These are phyloP conservation scores for Gortyna flavago DNA, from an alignment of 2,888 invertebrate genomes.

Conservation along the genomic window DNA sequence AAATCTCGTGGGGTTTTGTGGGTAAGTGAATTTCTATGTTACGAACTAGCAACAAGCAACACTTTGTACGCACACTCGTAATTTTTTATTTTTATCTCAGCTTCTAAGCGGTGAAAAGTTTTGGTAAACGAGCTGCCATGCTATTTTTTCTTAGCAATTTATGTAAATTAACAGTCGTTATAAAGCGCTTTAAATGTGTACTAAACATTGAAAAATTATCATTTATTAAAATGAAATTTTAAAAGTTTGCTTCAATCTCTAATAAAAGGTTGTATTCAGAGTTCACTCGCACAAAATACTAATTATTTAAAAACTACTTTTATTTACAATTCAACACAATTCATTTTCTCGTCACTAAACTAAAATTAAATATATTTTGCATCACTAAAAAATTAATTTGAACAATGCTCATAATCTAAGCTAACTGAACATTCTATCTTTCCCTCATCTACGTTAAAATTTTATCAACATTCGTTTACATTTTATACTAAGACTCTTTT, in stretches of 20 bases:
- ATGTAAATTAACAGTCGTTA: neutral
- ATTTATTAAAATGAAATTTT: neutral
- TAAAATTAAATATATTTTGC: conserved; percentile 26
- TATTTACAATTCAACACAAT: conserved; percentile 51
- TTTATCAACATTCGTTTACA: too few species aligned
- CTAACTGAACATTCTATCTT: conserved; percentile 27
- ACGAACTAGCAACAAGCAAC: neutral
- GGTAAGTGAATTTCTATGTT: conserved; percentile 40
- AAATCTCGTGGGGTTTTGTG: conserved; percentile 27
- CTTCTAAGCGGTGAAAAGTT: neutral
- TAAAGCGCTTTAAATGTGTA: neutral
- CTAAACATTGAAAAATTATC: conserved; percentile 2
- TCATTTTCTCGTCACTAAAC: neutral
- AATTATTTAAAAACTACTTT: conserved; percentile 33
- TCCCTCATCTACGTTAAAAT: conserved; percentile 13
- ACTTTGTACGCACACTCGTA: conserved; percentile 7
- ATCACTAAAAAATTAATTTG: conserved; percentile 36
- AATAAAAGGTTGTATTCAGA: conserved; percentile 1
- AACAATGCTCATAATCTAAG: conserved; percentile 38
- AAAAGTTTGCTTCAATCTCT: conserved; percentile 3
- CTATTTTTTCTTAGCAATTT: neutral
- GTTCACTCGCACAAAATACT: conserved; percentile 26
- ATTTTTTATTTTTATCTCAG: conserved; percentile 23
- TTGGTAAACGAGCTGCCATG: neutral
- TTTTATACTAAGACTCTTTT: conserved; percentile 12